Evolutionary conservation across 2,113 vertebrate genomes (phyloP), one percentile per base, ranked within the genome.

Genomic region (Suncus etruscus): DNA sequence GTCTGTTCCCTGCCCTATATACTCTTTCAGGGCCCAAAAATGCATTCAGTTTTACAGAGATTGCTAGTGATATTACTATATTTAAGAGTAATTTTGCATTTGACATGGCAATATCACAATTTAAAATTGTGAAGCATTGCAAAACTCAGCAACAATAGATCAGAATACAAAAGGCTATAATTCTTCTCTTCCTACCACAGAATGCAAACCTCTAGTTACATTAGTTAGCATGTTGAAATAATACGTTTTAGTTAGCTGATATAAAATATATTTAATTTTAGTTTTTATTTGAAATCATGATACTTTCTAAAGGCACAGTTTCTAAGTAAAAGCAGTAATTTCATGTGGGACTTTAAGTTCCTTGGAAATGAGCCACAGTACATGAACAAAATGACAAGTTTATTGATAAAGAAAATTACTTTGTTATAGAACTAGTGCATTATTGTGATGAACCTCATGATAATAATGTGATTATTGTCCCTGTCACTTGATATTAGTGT

Each of bases 371-470:
- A 82, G 58, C 11, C 45, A 65, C 61, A 91, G 32, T 69, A 39
- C 8, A 92, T 22, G 29, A 6, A 72, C 10, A 16, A 9, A 69
- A 8, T 75, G 24, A 78, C 74, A 61, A 83, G 22, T 76, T 25
- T 12, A 70, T 39, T 84, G 92, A 65, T 84, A 74, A 61, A 81
- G 24, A 89, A 95, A 89, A 86, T 70, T 79, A 88, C 3, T 29
- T 11, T 91, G 14, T 8, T 68, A 27, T 84, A 29, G 9, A 72
- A 63, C 8, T 11, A 15, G 8, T 63, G 2, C 10, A n/a, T 4
- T 47, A 83, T 22, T 86, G 20, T 74, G 6, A 15, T 73, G 51
- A 91, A 11, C 31, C 82, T 82, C 3, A 6, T 77, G 2, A 47
- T 84, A 85, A 65, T 65, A 91, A 81, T 68, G 25, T 31, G 72